Percentiles rank a stretch among this genome's conserved stretches.
phyloP scores from a whole-genome alignment of 1,140 invertebrate genomes.

The Bombus consobrinus region DNA sequence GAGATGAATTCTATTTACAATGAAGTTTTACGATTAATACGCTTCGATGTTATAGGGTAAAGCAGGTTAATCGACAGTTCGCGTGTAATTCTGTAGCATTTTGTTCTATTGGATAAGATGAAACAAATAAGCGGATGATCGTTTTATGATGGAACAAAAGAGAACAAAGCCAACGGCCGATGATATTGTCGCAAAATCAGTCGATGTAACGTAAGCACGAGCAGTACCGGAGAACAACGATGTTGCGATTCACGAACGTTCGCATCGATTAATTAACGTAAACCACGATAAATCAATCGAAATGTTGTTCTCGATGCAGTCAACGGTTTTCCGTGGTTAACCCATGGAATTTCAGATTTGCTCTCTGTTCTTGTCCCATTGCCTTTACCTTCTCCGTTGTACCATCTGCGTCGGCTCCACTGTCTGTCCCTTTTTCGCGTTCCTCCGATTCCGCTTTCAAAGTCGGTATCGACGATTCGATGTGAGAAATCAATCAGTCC shows the following conservation, averaged over 20 bases:
- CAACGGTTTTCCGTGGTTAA: constrained; percentile 56
- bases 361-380: neutral
- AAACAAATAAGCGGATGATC: neutral
- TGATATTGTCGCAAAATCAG: constrained; percentile 8
- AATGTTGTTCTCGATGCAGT: constrained; percentile 52
- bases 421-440: neutral
- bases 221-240: neutral
- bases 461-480: constrained; percentile 45
- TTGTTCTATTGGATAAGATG: neutral
- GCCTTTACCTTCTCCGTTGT: neutral
- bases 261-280: constrained; percentile 52
- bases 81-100: neutral
- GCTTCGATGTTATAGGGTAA: neutral
- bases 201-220: neutral
- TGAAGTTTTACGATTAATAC: neutral
- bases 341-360: constrained; percentile 57
- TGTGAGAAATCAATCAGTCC: constrained; percentile 64
- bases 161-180: neutral
- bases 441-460: neutral
- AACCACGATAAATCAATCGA: constrained; percentile 65
- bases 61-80: neutral
- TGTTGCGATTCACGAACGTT: neutral
- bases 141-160: neutral
- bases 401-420: no score
- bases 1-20: neutral